These are phyloP conservation scores for Tolypeutes matacus DNA, from an alignment of 2,797 vertebrate species.

Conservation along the genomic window DNA sequence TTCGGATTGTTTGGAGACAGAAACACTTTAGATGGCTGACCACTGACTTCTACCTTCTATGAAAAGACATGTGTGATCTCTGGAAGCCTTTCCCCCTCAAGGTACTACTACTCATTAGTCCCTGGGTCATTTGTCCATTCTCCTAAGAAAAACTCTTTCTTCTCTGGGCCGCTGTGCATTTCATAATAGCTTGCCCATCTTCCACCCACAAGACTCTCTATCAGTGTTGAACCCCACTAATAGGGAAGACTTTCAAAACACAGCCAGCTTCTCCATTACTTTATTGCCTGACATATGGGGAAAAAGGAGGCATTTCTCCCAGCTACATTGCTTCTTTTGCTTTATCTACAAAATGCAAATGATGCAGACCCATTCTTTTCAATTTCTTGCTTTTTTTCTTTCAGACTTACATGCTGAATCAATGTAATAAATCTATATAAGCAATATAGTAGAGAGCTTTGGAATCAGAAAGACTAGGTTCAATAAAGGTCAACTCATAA, in stretches of 20 bases:
- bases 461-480: background rate
- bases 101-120: background rate
- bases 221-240: background rate
- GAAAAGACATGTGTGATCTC: background rate
- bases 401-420: background rate
- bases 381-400: background rate
- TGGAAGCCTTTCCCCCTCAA: background rate
- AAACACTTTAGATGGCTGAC: background rate
- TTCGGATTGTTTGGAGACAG: background rate
- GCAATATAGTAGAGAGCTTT: background rate
- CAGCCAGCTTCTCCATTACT: background rate
- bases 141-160: background rate
- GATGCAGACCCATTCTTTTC: background rate
- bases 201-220: background rate
- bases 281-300: background rate
- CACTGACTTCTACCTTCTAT: background rate
- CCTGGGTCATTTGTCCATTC: background rate
- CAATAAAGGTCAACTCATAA: background rate
- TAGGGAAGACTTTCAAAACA: background rate
- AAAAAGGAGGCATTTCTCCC: conserved; percentile 10
- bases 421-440: background rate
- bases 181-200: background rate
- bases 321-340: background rate
- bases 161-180: background rate
- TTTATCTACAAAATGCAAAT: background rate